Conservation (phyloP, 1,140 invertebrate species). For the Lepidurus apus region DNA sequence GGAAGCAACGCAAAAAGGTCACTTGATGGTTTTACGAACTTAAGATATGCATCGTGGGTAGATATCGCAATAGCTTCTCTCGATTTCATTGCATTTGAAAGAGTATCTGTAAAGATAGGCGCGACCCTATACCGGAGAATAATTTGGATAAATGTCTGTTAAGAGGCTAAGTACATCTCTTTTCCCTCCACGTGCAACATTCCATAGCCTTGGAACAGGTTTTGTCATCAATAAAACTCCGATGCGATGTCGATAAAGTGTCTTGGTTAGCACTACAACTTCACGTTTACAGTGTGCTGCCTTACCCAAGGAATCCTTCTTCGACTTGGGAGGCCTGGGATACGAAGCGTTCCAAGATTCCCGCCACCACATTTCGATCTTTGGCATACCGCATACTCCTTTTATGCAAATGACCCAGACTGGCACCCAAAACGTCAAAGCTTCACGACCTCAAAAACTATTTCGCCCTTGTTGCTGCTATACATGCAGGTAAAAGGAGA, state of each 20-base stretch:
- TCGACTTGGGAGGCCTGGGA: conserved; percentile 1
- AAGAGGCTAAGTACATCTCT: not conserved
- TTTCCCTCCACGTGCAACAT: not conserved
- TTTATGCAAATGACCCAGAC: conserved; percentile 15
- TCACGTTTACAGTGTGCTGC: conserved; percentile 4
- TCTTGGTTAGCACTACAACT: conserved; percentile 4
- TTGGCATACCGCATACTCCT: conserved; percentile 21
- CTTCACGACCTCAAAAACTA: not conserved
- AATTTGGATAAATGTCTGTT: not conserved
- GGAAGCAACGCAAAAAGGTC: too few relatives aligned
- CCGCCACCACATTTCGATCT: conserved; percentile 7
- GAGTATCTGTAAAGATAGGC: too few relatives aligned
- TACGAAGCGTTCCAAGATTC: conserved; percentile 1
- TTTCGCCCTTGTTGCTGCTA: not conserved
- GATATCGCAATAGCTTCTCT: too few relatives aligned
- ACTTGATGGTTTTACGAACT: too few relatives aligned
- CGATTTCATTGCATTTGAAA: too few relatives aligned
- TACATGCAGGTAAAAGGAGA: conserved; percentile 7
- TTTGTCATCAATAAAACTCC: conserved; percentile 7
- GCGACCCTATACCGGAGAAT: not conserved
- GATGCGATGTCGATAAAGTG: conserved; percentile 14
- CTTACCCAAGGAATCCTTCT: not conserved
- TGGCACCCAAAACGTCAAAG: not conserved
- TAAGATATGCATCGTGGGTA: too few relatives aligned
- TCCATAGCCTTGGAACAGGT: conserved; percentile 2